Conservation (phyloP, 1,140 invertebrate genomes). For the Aplysia californica region DNA sequence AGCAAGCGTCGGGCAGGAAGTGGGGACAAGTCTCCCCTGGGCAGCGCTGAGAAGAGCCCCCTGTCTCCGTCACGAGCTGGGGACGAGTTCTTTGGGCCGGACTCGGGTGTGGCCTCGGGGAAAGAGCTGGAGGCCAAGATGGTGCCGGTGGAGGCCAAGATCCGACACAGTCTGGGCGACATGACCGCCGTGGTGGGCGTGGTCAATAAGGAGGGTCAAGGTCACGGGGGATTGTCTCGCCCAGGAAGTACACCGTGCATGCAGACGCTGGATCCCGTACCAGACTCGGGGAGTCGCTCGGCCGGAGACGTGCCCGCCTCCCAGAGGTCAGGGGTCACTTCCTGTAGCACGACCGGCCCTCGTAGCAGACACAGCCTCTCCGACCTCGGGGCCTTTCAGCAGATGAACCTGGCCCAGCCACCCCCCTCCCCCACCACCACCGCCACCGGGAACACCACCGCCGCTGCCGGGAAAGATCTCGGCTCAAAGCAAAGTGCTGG, state of each 20-base stretch:
- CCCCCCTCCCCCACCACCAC: no score
- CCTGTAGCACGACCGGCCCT: background rate
- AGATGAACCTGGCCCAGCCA: background rate
- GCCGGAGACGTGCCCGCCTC: background rate
- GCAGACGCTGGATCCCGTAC: background rate
- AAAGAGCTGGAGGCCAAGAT: conserved; percentile 13
- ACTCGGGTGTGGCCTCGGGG: background rate
- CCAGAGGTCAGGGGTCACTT: background rate
- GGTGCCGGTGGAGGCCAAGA: conserved; percentile 7
- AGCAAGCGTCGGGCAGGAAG: background rate
- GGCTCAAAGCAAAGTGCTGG: background rate
- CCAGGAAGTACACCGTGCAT: conserved; percentile 25
- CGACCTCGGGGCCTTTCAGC: conserved; percentile 15
- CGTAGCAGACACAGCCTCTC: conserved; percentile 17
- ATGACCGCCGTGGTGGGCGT: background rate
- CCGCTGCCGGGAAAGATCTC: background rate
- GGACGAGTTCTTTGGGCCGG: conserved; percentile 2
- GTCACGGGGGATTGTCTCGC: background rate
- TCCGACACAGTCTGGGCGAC: conserved; percentile 21
- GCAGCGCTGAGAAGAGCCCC: background rate
- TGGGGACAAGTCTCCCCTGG: background rate
- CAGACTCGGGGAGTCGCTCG: background rate
- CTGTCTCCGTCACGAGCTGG: background rate
- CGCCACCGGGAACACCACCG: no score
- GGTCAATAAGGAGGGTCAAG: background rate